Evolutionary conservation across 2,888 invertebrate genomes (phyloP), one percentile per base, ranked within the genome.

Genomic region (Neoaliturus tenellus): DNA sequence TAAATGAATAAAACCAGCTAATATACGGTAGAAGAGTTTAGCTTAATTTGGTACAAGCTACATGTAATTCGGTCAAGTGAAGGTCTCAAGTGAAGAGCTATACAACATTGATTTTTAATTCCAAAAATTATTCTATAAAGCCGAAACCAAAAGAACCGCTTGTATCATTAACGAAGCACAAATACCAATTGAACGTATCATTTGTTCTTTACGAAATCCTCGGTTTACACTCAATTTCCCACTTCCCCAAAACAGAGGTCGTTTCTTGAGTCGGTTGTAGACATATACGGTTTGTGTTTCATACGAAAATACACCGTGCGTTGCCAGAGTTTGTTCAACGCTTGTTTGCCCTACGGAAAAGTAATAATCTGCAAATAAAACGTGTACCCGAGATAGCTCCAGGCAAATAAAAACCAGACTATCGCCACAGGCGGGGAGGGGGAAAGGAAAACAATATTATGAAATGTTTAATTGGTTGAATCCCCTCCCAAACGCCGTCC

Each of bases 401-500:
- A 48, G 35, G 78, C 55, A 78, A 55, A 55, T 55, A 55, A 55
- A 28, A 78, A 48, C 28, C 78, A 78, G 75, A 23, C 71, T 20
- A 55, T n/a, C 35, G 35, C 67, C 17, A 0, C 58, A 12, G 44
- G 28, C 20, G 69, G n/a, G 69, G 69, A 28, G 3, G 20, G 71
- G 41, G 39, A 44, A 31, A n/a, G 78, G 78, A 23, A 23, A 28
- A 48, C 48, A 78, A 78, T 78, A 55, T 78, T 78, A 55, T 78
- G 78, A 78, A 78, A 78, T 78, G 78, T 78, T 48, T 78, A 78
- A 78, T 78, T 78, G 78, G 78, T 78, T 55, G 33, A n/a, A 28
- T 25, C 75, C 48, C 71, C 71, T 25, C 75, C 48, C 71, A 35
- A 31, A 31, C 44, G 44, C 48, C 41, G 48, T 17, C 44, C 71